A percentile compares a stretch with the other conserved stretches of the same genome.
phyloP scores from a whole-genome alignment of 2,888 invertebrate genomes.

The Eulithis prunata region DNA sequence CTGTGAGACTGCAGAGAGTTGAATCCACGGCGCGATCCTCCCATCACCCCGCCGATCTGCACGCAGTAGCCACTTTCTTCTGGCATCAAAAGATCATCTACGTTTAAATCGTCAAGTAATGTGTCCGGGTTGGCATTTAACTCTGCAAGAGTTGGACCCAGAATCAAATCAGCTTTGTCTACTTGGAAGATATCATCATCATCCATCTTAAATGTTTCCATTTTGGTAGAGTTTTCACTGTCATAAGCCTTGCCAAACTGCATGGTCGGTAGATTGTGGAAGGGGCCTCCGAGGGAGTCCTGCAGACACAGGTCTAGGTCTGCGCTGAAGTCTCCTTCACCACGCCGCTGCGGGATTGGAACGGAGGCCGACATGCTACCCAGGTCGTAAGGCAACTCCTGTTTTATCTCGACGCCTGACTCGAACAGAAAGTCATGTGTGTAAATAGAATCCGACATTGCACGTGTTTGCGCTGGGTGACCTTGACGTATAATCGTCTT shows the following conservation, averaged over 20 bases:
- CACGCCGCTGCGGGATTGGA: conserved; percentile 85
- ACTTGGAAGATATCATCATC: conserved; percentile 95
- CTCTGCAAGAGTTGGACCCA: conserved; percentile 93
- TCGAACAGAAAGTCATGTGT: conserved; percentile 86
- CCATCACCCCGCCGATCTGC: conserved; percentile 80
- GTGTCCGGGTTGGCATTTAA: conserved; percentile 94
- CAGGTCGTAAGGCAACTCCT: conserved; percentile 82
- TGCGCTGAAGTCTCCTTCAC: conserved; percentile 79
- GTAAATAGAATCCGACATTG: conserved; percentile 87
- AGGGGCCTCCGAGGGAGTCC: conserved; percentile 72
- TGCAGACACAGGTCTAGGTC: conserved; percentile 84
- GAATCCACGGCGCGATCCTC: conserved; percentile 61
- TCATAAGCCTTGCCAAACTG: conserved; percentile 74
- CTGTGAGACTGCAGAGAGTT: conserved; percentile 57
- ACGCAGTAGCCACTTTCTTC: conserved; percentile 86
- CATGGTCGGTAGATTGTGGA: conserved; percentile 70
- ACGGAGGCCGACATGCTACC: conserved; percentile 84
- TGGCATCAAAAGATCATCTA: conserved; percentile 92
- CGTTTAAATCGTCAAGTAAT: conserved; percentile 92
- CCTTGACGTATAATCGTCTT: conserved; percentile 81
- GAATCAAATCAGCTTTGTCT: conserved; percentile 93
- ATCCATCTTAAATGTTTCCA: conserved; percentile 90
- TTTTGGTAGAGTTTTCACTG: conserved; percentile 73
- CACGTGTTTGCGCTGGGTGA: conserved; percentile 80
- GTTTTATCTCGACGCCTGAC: conserved; percentile 85